phyloP scores from a whole-genome alignment of 2,797 vertebrate species.

The Gouania willdenowi region DNA sequence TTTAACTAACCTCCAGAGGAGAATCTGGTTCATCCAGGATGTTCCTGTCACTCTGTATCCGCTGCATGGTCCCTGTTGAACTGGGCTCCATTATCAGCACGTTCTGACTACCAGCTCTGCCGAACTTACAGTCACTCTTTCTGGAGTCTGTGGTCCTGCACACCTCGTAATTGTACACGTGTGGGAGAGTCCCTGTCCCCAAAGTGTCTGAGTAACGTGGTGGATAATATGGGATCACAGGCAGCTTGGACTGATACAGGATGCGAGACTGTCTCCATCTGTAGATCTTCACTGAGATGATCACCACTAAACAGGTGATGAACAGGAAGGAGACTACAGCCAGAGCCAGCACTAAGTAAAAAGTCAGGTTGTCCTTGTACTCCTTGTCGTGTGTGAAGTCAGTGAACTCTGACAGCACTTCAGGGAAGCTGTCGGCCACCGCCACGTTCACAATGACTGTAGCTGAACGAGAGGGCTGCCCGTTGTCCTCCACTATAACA shows the following conservation, averaged over 20 bases:
- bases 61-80: background rate
- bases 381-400: constrained; percentile 2
- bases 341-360: constrained; percentile 19
- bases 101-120: constrained; percentile 14
- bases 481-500: constrained; percentile 19
- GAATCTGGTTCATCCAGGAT: too few relatives aligned
- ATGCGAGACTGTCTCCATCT: constrained; percentile 15
- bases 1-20: too few relatives aligned
- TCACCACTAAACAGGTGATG: constrained; percentile 13
- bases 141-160: constrained; percentile 20
- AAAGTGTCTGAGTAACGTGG: constrained; percentile 38
- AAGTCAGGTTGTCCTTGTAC: background rate
- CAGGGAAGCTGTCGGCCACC: background rate
- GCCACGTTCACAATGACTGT: constrained; percentile 8
- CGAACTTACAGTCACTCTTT: constrained; percentile 18
- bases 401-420: background rate
- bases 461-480: constrained; percentile 1
- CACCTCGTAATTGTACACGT: constrained; percentile 18
- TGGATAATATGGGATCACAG: constrained; percentile 54
- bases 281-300: constrained; percentile 9
- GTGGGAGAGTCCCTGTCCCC: background rate
- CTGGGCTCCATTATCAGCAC: constrained; percentile 11
- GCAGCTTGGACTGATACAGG: background rate
- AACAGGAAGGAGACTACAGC: constrained; percentile 48
- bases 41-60: too few relatives aligned